Evolutionary conservation across 1,140 invertebrate genomes (phyloP).

Genomic region (Drosophila miranda): DNA sequence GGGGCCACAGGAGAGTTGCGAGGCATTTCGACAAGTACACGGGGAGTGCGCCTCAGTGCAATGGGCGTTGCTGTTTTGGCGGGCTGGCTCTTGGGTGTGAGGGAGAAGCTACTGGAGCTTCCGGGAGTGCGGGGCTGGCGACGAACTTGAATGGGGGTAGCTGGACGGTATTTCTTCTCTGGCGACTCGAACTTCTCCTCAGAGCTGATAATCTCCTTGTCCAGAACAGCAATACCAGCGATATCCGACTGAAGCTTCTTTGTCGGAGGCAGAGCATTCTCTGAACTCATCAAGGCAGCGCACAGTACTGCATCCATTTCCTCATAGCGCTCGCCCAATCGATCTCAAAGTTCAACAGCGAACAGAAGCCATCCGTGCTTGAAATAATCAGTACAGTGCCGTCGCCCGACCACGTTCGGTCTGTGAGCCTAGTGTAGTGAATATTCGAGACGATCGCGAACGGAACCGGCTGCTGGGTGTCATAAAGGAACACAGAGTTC

Average conservation of each 20-base stretch:
- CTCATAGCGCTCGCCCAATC: conserved; percentile 89
- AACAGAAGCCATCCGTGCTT: conserved; percentile 98
- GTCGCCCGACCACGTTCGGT: conserved; percentile 95
- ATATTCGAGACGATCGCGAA: conserved; percentile 94
- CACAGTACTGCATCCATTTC: conserved; percentile 70
- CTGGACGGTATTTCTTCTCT: conserved; percentile 67
- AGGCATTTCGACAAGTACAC: conserved; percentile 49
- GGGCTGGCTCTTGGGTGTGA: conserved; percentile 43
- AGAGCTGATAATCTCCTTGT: conserved; percentile 77
- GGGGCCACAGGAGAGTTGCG: conserved; percentile 77
- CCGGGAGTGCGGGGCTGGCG: conserved; percentile 68
- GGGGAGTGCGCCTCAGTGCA: conserved; percentile 68
- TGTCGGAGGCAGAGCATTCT: conserved; percentile 27
- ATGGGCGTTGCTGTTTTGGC: conserved; percentile 71
- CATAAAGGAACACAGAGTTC: conserved; percentile 93
- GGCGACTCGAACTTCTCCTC: conserved; percentile 81
- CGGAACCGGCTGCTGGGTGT: conserved; percentile 94
- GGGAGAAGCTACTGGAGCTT: conserved; percentile 41
- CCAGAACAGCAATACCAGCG: conserved; percentile 45
- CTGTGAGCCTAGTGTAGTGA: conserved; percentile 96
- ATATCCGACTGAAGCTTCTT: conserved; percentile 32
- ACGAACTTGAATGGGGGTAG: conserved; percentile 71
- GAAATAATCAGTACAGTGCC: conserved; percentile 91
- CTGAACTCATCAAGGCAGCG: conserved; percentile 37
- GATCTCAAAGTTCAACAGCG: conserved; percentile 92